Base-by-base conservation (phyloP, 2,797 vertebrate genomes). In the Hypotaenidia okinawae region DNA sequence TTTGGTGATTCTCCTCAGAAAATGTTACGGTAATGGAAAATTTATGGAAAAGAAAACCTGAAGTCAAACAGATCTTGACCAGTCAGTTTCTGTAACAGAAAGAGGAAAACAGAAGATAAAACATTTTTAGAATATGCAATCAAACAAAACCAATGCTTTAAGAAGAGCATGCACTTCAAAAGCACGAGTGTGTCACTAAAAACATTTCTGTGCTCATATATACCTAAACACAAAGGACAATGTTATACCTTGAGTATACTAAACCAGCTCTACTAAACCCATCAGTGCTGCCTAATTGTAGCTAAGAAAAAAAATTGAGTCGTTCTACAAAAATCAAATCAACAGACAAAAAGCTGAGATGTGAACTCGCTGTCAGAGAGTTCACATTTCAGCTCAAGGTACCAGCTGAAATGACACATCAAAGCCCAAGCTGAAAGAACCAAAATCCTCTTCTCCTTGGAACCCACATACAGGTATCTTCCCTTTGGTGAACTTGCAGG, bases 61-160 rank as follows among this genome's bases (percentile, higher is more conserved):
- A 76, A 93, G 39, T 73, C 67, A 79, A 82, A 84, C 18, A 61
- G 14, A 74, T 86, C 35, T 88, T 86, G 69, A 81, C 43, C 59
- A 67, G 57, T 57, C 39, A 78, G 54, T 88, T 91, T 91, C 86
- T 89, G 54, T 49, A 94, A 91, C 33, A 91, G 63, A 93, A 92
- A 77, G 39, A 90, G 24, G 76, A 95, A 91, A 95, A 93, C 43
- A 89, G 78, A 92, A 91, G 39, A 94, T 25, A 94, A 94, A 85
- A 67, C 16, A 19, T 6, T 87, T 93, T 59, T 88, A 19, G 13
- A 66, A 32, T 18, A 39, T 23, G 68, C n/a, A 67, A 81, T 24
- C 32, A 75, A 78, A 32, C 47, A 84, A 87, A 55, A 32, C 16
- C 37, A 81, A 58, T 19, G 30, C 33, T 87, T 73, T 69, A 84